Conservation (phyloP, 1,140 invertebrate genomes). For the Pteromalus puparum region DNA sequence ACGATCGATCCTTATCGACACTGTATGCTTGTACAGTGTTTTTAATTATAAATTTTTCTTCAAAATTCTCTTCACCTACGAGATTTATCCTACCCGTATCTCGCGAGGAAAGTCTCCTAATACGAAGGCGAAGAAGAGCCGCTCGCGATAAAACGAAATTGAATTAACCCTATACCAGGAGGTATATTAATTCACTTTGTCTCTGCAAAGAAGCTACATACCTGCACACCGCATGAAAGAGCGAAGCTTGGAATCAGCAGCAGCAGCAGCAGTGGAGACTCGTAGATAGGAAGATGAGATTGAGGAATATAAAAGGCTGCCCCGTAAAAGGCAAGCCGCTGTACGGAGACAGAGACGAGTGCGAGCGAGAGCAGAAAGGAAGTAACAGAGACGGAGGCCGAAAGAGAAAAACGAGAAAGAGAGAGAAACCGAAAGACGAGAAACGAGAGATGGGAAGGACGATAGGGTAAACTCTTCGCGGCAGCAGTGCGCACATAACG, state of each 20-base stretch:
- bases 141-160: not conserved
- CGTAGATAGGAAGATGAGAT: conserved; percentile 52
- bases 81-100: too few species aligned
- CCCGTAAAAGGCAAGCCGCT: conserved; percentile 51
- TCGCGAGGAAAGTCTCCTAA: too few species aligned
- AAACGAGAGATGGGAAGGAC: conserved; percentile 48
- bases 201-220: conserved; percentile 1
- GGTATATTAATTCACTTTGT: conserved; percentile 59
- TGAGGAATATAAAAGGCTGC: conserved; percentile 51
- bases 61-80: too few species aligned
- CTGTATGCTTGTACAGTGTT: not conserved
- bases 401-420: conserved; percentile 23
- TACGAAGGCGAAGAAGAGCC: too few species aligned
- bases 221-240: not conserved
- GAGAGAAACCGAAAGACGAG: conserved; percentile 27
- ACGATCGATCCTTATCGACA: not conserved
- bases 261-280: not conserved
- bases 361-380: conserved; percentile 32
- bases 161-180: conserved; percentile 40
- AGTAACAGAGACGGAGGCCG: conserved; percentile 31
- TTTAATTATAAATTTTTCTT: not conserved
- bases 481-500: conserved; percentile 28
- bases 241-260: not conserved
- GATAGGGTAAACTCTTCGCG: conserved; percentile 52
- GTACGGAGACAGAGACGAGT: conserved; percentile 17